Evolutionary conservation across 2,113 vertebrate genomes (phyloP).

Genomic region (Tragulus kanchil): DNA sequence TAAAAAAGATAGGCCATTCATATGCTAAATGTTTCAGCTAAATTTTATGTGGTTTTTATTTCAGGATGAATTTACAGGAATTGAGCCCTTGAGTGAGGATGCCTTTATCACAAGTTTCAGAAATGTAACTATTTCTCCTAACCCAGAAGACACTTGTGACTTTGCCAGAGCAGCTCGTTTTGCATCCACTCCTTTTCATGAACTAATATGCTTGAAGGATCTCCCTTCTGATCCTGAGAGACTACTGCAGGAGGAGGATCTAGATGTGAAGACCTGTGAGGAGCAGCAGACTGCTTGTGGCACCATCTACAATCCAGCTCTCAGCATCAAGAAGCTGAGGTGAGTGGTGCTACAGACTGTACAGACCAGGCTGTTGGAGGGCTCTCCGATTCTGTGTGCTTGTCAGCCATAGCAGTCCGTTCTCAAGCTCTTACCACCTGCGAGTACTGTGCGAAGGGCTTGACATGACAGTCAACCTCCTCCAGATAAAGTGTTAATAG

Average conservation of each 20-base stretch:
- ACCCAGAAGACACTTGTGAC: constrained; percentile 92
- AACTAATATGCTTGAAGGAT: constrained; percentile 79
- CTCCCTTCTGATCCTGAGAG: constrained; percentile 73
- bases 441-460: neutral
- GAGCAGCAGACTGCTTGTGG: constrained; percentile 77
- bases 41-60: constrained; percentile 18
- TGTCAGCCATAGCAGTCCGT: neutral
- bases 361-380: neutral
- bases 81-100: constrained; percentile 89
- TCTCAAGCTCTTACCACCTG: neutral
- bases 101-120: constrained; percentile 89
- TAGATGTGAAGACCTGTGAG: constrained; percentile 70
- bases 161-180: constrained; percentile 90
- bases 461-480: neutral
- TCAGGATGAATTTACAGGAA: constrained; percentile 88
- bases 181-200: constrained; percentile 92
- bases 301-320: constrained; percentile 77
- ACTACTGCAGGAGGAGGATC: constrained; percentile 76
- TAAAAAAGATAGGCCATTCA: neutral
- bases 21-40: constrained; percentile 21
- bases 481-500: neutral
- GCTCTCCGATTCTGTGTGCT: neutral
- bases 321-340: constrained; percentile 89
- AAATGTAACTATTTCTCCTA: constrained; percentile 89
- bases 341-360: constrained; percentile 63